These are phyloP conservation scores for Sardina pilchardus DNA, from an alignment of 2,113 vertebrate species.

Conservation along the genomic window DNA sequence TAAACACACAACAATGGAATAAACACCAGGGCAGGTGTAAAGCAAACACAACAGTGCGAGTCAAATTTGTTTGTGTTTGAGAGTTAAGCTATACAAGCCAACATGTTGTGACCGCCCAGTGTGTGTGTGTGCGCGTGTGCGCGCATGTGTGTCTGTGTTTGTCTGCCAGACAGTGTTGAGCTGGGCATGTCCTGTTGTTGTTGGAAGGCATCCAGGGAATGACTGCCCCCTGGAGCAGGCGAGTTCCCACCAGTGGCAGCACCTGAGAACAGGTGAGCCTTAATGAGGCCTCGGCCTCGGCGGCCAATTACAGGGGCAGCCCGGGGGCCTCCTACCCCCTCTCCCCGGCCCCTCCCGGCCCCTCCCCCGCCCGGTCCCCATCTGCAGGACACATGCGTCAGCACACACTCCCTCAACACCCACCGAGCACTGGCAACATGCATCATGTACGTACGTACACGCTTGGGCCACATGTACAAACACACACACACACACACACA, in stretches of 20 bases:
- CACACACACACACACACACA: neutral
- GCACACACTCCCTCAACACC: conserved; percentile 19
- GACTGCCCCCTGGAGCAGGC: conserved; percentile 18
- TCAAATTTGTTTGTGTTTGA: neutral
- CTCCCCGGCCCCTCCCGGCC: conserved; percentile 49
- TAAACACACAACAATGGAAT: neutral
- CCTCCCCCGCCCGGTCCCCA: conserved; percentile 31
- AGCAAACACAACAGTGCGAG: neutral
- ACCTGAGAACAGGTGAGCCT: conserved; percentile 2
- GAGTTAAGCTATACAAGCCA: neutral
- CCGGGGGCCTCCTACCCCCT: conserved; percentile 37
- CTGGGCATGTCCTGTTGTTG: conserved; percentile 60
- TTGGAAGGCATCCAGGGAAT: neutral
- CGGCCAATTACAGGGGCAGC: conserved; percentile 50
- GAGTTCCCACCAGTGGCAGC: conserved; percentile 50
- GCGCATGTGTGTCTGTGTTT: conserved; percentile 19
- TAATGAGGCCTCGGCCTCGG: conserved; percentile 59
- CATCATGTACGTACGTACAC: neutral
- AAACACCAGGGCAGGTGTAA: neutral
- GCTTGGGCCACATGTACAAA: neutral
- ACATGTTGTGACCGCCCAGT: neutral
- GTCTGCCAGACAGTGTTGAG: conserved; percentile 55
- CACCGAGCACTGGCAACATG: neutral
- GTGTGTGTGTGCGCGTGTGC: neutral
- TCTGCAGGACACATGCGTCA: conserved; percentile 53